phyloP scores from a whole-genome alignment of 2,888 invertebrate species.

The Geophilus truncorum region DNA sequence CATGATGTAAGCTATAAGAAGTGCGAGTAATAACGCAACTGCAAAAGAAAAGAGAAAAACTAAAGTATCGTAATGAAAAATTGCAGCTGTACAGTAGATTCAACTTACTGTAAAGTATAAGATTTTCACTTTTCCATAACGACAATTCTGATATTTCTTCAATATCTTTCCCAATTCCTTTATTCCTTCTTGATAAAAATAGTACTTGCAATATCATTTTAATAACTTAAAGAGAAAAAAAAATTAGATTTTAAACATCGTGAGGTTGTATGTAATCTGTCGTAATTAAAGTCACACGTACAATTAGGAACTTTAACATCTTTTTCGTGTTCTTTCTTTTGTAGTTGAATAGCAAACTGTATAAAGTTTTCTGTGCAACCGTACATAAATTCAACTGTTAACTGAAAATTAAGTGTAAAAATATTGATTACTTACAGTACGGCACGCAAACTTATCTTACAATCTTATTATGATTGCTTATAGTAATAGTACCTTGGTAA shows the following conservation, averaged over 20 bases:
- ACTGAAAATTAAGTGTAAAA: background rate
- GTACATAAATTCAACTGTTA: background rate
- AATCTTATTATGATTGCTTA: background rate
- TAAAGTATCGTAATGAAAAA: background rate
- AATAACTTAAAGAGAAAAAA: background rate
- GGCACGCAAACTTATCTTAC: too few relatives aligned
- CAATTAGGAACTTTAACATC: background rate
- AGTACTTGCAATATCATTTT: background rate
- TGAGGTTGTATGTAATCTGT: background rate
- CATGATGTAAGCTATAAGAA: background rate
- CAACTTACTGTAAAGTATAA: background rate
- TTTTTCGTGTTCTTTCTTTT: background rate
- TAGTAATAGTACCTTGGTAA: background rate
- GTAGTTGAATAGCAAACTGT: background rate
- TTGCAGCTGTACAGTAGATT: background rate
- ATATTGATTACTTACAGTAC: background rate
- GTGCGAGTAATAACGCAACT: background rate
- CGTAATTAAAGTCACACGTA: background rate
- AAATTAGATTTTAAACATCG: too few relatives aligned
- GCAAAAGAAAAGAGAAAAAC: background rate
- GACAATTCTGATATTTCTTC: background rate
- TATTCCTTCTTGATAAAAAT: background rate
- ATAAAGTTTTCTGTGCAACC: background rate
- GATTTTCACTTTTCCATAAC: background rate
- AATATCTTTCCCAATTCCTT: background rate